phyloP scores from a whole-genome alignment of 2,113 vertebrate species.

The Nibea albiflora region DNA sequence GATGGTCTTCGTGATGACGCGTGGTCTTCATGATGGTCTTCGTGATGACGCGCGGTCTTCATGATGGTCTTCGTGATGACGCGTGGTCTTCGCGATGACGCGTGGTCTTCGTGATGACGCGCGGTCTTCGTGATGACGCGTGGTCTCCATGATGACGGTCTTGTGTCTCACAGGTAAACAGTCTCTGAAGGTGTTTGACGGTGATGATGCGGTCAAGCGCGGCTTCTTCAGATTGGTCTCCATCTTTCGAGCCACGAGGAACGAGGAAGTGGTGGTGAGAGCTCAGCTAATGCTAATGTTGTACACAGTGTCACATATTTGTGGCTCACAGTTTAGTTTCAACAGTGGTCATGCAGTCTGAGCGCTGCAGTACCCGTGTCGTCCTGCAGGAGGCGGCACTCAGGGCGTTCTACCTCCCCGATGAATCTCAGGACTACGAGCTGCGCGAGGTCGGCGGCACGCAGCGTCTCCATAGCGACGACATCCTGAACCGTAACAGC shows the following conservation, averaged over 20 bases:
- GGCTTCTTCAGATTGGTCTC: constrained; percentile 88
- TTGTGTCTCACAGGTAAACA: constrained; percentile 87
- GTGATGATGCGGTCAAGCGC: constrained; percentile 89
- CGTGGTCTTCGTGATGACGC: too few species aligned
- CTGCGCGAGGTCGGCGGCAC: constrained; percentile 83
- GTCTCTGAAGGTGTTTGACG: constrained; percentile 92
- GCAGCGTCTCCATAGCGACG: constrained; percentile 79
- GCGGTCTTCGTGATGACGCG: too few species aligned
- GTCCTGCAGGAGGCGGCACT: constrained; percentile 89
- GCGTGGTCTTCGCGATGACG: too few species aligned
- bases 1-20: too few species aligned
- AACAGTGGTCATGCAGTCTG: not conserved
- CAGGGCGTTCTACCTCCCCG: constrained; percentile 88
- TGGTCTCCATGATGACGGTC: not conserved
- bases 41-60: too few species aligned
- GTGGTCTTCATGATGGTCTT: too few species aligned
- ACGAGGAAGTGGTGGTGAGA: constrained; percentile 95
- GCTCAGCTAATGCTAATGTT: too few species aligned
- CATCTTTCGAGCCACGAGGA: constrained; percentile 85
- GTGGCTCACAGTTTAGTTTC: too few species aligned
- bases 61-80: too few species aligned
- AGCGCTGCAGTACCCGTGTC: not conserved
- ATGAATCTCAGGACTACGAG: constrained; percentile 87
- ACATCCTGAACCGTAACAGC: constrained; percentile 89
- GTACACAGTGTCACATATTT: not conserved